Conservation (phyloP, 2,888 invertebrate species). For the Epicampocera succincta region DNA sequence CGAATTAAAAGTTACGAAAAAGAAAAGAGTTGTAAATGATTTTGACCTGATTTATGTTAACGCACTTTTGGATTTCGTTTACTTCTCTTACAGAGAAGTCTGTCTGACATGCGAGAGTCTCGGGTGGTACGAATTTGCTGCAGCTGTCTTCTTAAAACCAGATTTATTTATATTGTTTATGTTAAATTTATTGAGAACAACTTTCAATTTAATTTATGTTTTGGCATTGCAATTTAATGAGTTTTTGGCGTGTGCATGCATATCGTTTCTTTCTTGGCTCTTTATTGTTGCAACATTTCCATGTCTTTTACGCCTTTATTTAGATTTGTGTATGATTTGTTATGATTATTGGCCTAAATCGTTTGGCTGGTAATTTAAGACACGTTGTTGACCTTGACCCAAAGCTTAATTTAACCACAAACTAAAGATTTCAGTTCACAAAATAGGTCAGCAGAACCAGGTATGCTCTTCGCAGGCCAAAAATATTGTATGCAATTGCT, state of each 20-base stretch:
- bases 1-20: background rate
- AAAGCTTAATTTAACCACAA: constrained; percentile 29
- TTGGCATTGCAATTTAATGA: constrained; percentile 37
- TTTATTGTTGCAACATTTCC: constrained; percentile 2
- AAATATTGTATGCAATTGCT: background rate
- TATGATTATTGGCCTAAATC: constrained; percentile 39
- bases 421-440: background rate
- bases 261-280: constrained; percentile 2
- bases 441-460: constrained; percentile 14
- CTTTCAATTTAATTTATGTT: constrained; percentile 67
- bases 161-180: constrained; percentile 21
- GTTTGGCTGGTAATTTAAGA: constrained; percentile 58
- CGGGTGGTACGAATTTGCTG: constrained; percentile 22
- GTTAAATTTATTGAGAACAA: constrained; percentile 57
- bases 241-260: constrained; percentile 30
- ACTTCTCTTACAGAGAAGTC: constrained; percentile 5
- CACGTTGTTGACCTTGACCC: constrained; percentile 78
- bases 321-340: constrained; percentile 17
- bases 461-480: background rate
- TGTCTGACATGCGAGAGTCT: background rate
- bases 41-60: constrained; percentile 68
- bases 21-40: constrained; percentile 53
- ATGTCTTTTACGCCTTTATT: constrained; percentile 47
- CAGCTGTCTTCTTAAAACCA: constrained; percentile 61
- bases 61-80: constrained; percentile 50